Evolutionary conservation across 1,140 invertebrate species (phyloP), one percentile per base, ranked within the genome.

Genomic region (Eumeta japonica): DNA sequence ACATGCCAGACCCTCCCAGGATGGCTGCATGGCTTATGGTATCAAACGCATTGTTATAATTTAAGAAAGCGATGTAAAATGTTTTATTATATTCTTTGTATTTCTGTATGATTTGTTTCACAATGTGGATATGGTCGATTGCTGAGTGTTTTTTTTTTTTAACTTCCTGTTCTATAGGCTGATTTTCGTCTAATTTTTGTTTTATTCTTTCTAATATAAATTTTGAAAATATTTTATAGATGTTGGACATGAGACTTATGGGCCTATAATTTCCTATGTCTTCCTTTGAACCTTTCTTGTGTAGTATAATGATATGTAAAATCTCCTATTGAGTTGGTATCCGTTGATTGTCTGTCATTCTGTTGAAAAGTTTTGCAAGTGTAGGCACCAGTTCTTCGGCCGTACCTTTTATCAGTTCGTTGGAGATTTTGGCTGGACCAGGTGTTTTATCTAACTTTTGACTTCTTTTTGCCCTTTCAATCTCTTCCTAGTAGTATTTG

Each of bases 11-110:
- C n/a, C n/a, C n/a, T n/a, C n/a, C n/a, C n/a, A n/a, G n/a, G n/a
- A 31, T 31, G n/a, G 14, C 9, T 11, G 9, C 7, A 11, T 31
- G 29, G 4, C 13, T 31, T 2, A 31, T 5, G n/a, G 7, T 13
- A 17, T 42, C 32, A n/a, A 28, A 46, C 15, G 35, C 39, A 19
- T 30, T 30, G 3, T 12, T 15, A 29, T 41, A 46, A 11, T 46
- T 39, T 24, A 46, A 35, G 14, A 41, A 46, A 10, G 35, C 30
- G 16, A 46, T 19, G 20, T 48, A 44, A 7, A 38, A 17, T 16
- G 11, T 15, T 39, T 43, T 43, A 16, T 43, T 42, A 28, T 40
- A 45, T 42, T 39, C 39, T 5, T 46, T 46, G 16, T 39, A 46
- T 28, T 46, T 46, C 18, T 35, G 30, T 18, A 41, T 12, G 4